Base-by-base conservation (phyloP, 2,113 vertebrate species). In the Leptocoma aspasia region DNA sequence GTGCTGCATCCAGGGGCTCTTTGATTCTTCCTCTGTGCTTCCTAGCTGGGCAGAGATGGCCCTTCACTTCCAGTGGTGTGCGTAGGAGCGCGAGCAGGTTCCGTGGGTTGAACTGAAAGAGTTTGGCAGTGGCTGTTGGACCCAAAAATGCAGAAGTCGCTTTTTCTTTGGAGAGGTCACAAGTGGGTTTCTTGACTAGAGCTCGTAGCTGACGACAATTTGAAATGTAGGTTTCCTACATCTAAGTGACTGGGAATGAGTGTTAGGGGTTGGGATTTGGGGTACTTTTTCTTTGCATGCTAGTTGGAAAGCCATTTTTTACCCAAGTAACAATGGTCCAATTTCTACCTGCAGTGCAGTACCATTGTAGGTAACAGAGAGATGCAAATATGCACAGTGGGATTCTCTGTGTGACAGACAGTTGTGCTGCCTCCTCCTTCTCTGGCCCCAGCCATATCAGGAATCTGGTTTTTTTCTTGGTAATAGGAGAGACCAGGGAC, bases 211-310 rank as follows among this genome's bases (percentile, higher is more conserved):
- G 90, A 85, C 0, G 8, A 70, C 66, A 45, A 8, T 78, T 95
- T 84, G 89, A 70, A 86, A 68, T 56, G 63, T 92, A 94, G 94
- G 69, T 66, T 66, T 88, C 89, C 45, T 85, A 90, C 86, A 63
- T 56, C 81, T 64, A 31, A 82, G 82, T 57, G 77, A 91, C 31
- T 77, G 95, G 94, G 92, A 82, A 54, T 78, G 31, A 96, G 94
- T 89, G 75, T 89, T 93, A 68, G 77, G 65, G 92, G 82, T 92
- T 90, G 88, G 96, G 95, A 59, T 41, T 80, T 82, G 95, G 96
- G 91, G 86, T 96, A 80, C 83, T 90, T 94, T 96, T 96, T 86
- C 92, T 77, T 92, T 97, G 97, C 97, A 97, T 96, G 97, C 93
- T 82, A 93, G 88, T 91, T 85, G 94, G 88, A 72, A 94, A 81